These are phyloP conservation scores for Datnioides undecimradiatus DNA, from an alignment of 2,113 vertebrate genomes.

Conservation along the genomic window DNA sequence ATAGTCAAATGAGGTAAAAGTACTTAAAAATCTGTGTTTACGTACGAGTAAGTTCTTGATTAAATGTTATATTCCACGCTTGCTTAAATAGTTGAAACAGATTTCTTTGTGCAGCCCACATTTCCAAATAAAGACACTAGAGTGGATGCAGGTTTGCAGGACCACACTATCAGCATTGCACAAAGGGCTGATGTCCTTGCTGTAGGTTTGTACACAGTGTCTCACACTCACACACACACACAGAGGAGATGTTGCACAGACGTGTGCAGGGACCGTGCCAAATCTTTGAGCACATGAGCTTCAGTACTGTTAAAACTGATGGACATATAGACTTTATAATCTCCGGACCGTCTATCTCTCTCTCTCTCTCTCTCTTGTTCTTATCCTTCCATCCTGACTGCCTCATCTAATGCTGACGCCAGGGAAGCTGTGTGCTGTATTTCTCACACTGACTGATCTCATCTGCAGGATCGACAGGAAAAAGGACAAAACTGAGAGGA, in stretches of 20 bases:
- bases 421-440: neutral
- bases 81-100: no score
- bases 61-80: no score
- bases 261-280: no score
- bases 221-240: neutral
- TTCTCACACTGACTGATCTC: slow-evolving; percentile 58
- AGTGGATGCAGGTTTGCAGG: no score
- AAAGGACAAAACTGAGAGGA: slow-evolving; percentile 98
- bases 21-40: neutral
- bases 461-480: slow-evolving; percentile 94
- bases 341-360: neutral
- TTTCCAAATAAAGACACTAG: no score
- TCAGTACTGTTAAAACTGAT: neutral
- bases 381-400: neutral
- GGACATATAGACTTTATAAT: neutral
- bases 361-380: neutral
- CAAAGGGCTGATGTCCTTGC: neutral
- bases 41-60: neutral
- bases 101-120: no score
- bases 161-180: neutral
- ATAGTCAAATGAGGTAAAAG: neutral
- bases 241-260: neutral
- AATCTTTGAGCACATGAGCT: neutral
- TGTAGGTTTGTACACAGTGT: neutral
- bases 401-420: neutral